phyloP scores from a whole-genome alignment of 2,113 vertebrate genomes.

The Xenopus tropicalis region UCB_Xtro_10.0 CM004452.2:39623001-39623500 shows the following conservation, averaged over 20 bases:
- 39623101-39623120: background rate
- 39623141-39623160: conserved; percentile 44
- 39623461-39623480: too few species aligned
- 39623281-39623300: conserved; percentile 94
- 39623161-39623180: conserved; percentile 84
- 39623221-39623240: conserved; percentile 91
- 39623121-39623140: conserved; percentile 46
- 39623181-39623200: conserved; percentile 74
- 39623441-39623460: too few species aligned
- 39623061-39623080: too few species aligned
- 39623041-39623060: too few species aligned
- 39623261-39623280: conserved; percentile 91
- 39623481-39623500: too few species aligned
- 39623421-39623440: too few species aligned
- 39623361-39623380: conserved; percentile 29
- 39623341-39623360: conserved; percentile 93
- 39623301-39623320: conserved; percentile 93
- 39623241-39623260: conserved; percentile 91
- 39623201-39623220: conserved; percentile 75
- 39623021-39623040: too few species aligned
- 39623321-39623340: conserved; percentile 84
- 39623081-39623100: too few species aligned
- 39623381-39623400: too few species aligned
- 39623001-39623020: too few species aligned
- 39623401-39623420: too few species aligned